Evolutionary conservation across 2,113 vertebrate species (phyloP).

Genomic region (Cephalopholis sonnerati): DNA sequence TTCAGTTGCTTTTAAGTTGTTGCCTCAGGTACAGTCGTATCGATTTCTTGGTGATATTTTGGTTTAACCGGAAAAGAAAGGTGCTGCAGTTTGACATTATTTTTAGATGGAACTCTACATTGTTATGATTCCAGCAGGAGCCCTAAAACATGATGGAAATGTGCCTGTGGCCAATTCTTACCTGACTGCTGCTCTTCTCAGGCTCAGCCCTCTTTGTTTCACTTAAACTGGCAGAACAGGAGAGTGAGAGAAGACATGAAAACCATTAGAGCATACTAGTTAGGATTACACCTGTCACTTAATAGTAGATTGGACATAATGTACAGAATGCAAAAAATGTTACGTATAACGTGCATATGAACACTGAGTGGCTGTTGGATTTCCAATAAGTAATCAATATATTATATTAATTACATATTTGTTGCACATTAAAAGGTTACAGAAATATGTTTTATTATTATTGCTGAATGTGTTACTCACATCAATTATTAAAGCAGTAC

Average conservation of each 20-base stretch:
- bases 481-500: not conserved
- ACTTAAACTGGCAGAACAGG: constrained; percentile 49
- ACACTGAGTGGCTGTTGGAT: not conserved
- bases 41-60: not conserved
- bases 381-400: not conserved
- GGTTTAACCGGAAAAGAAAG: not conserved
- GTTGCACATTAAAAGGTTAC: not conserved
- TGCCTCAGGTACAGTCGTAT: not conserved
- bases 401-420: not conserved
- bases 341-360: not conserved
- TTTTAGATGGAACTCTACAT: not conserved
- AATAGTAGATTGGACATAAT: not conserved
- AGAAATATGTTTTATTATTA: not conserved
- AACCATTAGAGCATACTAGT: constrained; percentile 3
- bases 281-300: not conserved
- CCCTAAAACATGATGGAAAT: not conserved
- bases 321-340: not conserved
- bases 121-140: not conserved
- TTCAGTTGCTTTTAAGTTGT: not conserved
- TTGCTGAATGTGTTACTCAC: not conserved
- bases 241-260: constrained; percentile 20
- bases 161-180: constrained; percentile 39
- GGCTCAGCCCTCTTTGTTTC: constrained; percentile 28
- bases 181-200: constrained; percentile 52
- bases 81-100: not conserved